Percentiles rank a stretch among this genome's conserved stretches.
phyloP scores from a whole-genome alignment of 2,888 invertebrate genomes.

The Pediacus dermestoides region DNA sequence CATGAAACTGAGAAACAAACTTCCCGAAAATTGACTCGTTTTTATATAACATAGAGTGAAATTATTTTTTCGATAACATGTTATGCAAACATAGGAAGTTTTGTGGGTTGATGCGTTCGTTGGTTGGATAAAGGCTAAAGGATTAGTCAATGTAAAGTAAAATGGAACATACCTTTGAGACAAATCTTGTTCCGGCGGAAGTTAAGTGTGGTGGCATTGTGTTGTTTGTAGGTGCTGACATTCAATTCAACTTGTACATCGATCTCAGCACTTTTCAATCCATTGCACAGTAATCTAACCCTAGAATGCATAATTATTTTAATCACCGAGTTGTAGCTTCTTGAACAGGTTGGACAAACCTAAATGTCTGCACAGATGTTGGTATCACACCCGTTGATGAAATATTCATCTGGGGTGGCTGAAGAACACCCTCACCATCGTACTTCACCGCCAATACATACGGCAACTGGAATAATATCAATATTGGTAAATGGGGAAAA shows the following conservation, averaged over 20 bases:
- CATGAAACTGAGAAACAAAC: no score
- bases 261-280: slow-evolving; percentile 75
- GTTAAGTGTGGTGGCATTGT: slow-evolving; percentile 69
- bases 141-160: not conserved
- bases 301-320: slow-evolving; percentile 44
- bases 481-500: slow-evolving; percentile 19
- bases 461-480: slow-evolving; percentile 59
- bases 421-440: slow-evolving; percentile 70
- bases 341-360: slow-evolving; percentile 48
- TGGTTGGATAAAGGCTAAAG: not conserved
- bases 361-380: slow-evolving; percentile 70
- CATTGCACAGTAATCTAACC: slow-evolving; percentile 80
- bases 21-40: no score
- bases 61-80: no score
- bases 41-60: no score
- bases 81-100: no score
- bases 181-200: slow-evolving; percentile 87
- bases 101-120: no score
- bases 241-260: slow-evolving; percentile 77
- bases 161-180: slow-evolving; percentile 61
- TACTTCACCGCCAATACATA: slow-evolving; percentile 76
- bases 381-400: slow-evolving; percentile 77
- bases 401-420: slow-evolving; percentile 79
- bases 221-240: slow-evolving; percentile 69
- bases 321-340: no score